These are phyloP conservation scores for Hyaena hyaena DNA, from an alignment of 2,113 vertebrate genomes.

Conservation along the genomic window DNA sequence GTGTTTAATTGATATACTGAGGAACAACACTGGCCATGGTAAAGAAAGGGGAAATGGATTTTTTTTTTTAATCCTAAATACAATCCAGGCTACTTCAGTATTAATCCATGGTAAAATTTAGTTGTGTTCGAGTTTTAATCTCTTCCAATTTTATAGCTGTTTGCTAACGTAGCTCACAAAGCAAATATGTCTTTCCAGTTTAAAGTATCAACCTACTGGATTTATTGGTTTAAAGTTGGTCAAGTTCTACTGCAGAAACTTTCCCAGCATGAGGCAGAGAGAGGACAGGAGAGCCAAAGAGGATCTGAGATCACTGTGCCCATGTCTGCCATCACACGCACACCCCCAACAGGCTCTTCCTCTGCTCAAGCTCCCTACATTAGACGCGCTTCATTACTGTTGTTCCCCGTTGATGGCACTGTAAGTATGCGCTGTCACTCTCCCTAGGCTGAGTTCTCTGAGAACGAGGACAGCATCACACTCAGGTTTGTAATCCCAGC, in stretches of 20 bases:
- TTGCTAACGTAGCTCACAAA: constrained; percentile 9
- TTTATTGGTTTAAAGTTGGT: neutral
- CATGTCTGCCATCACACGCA: neutral
- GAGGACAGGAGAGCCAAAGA: neutral
- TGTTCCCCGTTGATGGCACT: neutral
- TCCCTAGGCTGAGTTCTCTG: neutral
- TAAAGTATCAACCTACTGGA: neutral
- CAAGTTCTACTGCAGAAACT: neutral
- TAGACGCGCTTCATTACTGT: neutral
- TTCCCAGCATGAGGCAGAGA: neutral
- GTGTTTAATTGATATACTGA: neutral
- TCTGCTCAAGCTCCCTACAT: neutral
- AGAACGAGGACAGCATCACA: neutral
- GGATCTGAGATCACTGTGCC: neutral
- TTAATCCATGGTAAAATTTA: neutral
- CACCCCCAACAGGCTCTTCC: neutral
- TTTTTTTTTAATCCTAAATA: neutral
- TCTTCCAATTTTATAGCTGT: neutral
- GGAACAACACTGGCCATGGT: neutral
- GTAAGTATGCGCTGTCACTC: too few relatives aligned
- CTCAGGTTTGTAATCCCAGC: neutral
- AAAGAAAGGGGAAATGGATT: neutral
- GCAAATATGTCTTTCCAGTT: neutral
- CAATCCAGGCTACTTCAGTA: neutral
- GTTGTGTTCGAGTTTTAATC: neutral